Evolutionary conservation across 1,140 invertebrate genomes (phyloP), one percentile per base, ranked within the genome.

Genomic region (Xylocopa sonorina): DNA sequence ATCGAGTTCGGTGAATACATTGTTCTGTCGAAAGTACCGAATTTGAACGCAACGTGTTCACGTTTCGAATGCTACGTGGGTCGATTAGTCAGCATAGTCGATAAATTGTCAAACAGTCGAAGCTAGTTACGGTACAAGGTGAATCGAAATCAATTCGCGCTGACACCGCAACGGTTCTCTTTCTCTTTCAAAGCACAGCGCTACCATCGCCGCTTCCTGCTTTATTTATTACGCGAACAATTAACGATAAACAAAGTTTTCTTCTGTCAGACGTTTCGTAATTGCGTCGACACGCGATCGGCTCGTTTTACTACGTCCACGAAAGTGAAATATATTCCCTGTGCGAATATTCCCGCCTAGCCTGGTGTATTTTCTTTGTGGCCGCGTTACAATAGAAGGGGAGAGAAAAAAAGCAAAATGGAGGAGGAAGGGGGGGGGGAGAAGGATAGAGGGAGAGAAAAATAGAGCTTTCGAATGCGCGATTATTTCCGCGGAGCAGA

Each of bases 381-480:
- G 71, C 72, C 57, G 71, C 43, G 71, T 75, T 81, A 82, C 72
- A 41, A 74, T 69, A 62, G 62, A 43, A n/a, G 18, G 10, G 50
- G 46, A 48, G 64, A 18, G 48, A 38, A 21, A 32, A 29, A 7
- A 18, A 29, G 29, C n/a, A n/a, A n/a, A n/a, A n/a, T n/a, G n/a
- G n/a, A n/a, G n/a, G n/a, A n/a, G 62, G 60, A 41, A n/a, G 27
- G 10, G 50, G 46, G 32, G 64, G 10, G 48, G 24, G 27, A 32
- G 18, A 10, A 21, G n/a, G 29, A 32, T 9, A 48, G 9, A 48
- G 41, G 32, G 7, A 66, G 63, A 66, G 43, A 32, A 21, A 38
- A 51, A 76, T 67, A 62, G 67, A 57, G 83, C 82, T 84, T 84
- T 84, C 77, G 72, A 84, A 84, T 80, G 41, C 58, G 72, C 68